Evolutionary conservation across 1,140 invertebrate species (phyloP).

Genomic region (Lethrus apterus): DNA sequence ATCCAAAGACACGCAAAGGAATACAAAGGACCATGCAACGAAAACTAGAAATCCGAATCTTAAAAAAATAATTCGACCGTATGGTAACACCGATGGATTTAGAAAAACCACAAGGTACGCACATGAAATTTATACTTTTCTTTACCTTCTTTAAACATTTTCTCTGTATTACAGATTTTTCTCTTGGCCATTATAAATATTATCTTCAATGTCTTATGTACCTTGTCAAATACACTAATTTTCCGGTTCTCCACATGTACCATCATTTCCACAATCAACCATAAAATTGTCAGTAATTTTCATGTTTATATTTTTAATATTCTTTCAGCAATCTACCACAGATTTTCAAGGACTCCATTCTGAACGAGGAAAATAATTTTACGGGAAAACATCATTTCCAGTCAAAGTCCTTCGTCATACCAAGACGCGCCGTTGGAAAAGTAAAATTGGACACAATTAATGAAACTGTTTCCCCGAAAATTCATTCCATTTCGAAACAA

Average conservation of each 20-base stretch:
- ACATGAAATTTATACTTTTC: too few species aligned
- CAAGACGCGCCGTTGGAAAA: not conserved
- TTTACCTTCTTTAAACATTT: too few species aligned
- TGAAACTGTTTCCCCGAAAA: not conserved
- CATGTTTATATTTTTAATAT: too few species aligned
- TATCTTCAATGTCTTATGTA: too few species aligned
- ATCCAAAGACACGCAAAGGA: not conserved
- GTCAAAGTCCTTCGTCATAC: slow-evolving; percentile 5
- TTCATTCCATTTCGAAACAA: not conserved
- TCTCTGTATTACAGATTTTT: too few species aligned
- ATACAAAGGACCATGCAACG: not conserved
- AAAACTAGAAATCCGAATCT: not conserved
- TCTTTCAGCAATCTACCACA: not conserved
- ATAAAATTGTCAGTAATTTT: too few species aligned
- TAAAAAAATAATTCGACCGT: not conserved
- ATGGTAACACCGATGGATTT: not conserved
- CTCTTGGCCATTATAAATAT: too few species aligned
- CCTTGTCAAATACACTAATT: too few species aligned
- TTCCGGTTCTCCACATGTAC: too few species aligned
- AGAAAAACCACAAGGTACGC: slow-evolving; percentile 4
- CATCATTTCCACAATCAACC: too few species aligned
- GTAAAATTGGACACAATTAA: not conserved
- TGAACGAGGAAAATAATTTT: not conserved
- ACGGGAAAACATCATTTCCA: not conserved
- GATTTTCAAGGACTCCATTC: not conserved